A percentile compares a stretch with the other conserved stretches of the same genome.
These are phyloP conservation scores for Cryptoprocta ferox DNA, from an alignment of 2,797 vertebrate species.

Conservation along the genomic window DNA sequence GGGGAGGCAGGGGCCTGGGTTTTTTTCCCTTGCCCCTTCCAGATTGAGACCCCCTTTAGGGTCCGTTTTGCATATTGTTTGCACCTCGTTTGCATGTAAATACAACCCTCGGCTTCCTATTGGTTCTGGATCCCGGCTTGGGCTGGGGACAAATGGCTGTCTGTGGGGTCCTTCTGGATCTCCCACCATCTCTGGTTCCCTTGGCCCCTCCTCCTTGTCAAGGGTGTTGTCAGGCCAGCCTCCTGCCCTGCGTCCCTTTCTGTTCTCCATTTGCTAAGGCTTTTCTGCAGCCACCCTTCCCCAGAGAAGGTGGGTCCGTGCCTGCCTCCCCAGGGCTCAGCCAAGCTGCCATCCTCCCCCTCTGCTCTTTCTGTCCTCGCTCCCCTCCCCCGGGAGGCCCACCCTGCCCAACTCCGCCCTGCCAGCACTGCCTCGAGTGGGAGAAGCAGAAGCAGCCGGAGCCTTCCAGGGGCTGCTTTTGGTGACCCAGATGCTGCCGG, in stretches of 20 bases:
- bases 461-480: background rate
- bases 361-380: background rate
- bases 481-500: background rate
- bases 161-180: background rate
- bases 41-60: background rate
- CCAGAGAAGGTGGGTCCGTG: background rate
- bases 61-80: background rate
- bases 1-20: conserved; percentile 23
- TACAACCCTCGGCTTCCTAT: background rate
- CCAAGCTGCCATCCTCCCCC: background rate
- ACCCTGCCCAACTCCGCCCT: background rate
- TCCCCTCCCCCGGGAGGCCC: background rate
- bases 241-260: background rate
- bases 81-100: conserved; percentile 25
- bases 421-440: background rate
- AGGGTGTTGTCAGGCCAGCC: background rate
- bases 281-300: background rate
- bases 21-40: conserved; percentile 2
- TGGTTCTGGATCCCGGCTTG: background rate
- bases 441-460: background rate
- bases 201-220: background rate
- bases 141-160: background rate
- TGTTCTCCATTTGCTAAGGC: background rate
- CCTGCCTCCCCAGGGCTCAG: background rate
- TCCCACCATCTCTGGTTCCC: background rate